phyloP scores from a whole-genome alignment of 1,140 invertebrate species.

The Melitaea cinxia region DNA sequence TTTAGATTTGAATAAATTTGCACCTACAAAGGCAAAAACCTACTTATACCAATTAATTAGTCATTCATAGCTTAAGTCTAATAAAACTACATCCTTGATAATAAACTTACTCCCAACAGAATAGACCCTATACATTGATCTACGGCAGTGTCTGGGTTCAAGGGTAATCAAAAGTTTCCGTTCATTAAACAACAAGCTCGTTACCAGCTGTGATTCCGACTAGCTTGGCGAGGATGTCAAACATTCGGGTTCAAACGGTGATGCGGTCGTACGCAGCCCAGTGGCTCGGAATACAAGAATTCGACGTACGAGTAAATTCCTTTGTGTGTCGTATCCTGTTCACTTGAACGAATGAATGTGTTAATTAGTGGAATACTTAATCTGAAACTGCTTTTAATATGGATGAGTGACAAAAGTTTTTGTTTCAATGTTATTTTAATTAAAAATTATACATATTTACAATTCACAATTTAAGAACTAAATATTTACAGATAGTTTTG shows the following conservation, averaged over 20 bases:
- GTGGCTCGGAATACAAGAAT: conserved; percentile 4
- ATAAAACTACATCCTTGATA: neutral
- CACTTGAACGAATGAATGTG: neutral
- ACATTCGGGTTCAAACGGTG: conserved; percentile 6
- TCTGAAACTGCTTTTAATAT: too few species aligned
- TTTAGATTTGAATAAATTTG: too few species aligned
- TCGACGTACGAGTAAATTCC: conserved; percentile 9
- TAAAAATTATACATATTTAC: too few species aligned
- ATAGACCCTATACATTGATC: conserved; percentile 24
- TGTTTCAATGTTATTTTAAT: too few species aligned
- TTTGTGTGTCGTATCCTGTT: neutral
- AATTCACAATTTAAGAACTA: too few species aligned
- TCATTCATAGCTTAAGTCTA: neutral
- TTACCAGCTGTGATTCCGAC: conserved; percentile 3
- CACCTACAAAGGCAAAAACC: too few species aligned
- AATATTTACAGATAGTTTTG: too few species aligned
- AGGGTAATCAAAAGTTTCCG: conserved; percentile 19
- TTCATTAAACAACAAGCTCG: conserved; percentile 19
- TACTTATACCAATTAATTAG: neutral
- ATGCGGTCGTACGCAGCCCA: conserved; percentile 16
- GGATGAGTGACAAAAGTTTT: too few species aligned
- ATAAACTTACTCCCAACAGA: conserved; percentile 4
- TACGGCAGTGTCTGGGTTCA: conserved; percentile 11
- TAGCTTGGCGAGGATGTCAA: conserved; percentile 8
- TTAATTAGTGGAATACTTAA: too few species aligned